These are phyloP conservation scores for Labeo calbasu DNA, from an alignment of 2,797 vertebrate species.

Conservation along the genomic window DNA sequence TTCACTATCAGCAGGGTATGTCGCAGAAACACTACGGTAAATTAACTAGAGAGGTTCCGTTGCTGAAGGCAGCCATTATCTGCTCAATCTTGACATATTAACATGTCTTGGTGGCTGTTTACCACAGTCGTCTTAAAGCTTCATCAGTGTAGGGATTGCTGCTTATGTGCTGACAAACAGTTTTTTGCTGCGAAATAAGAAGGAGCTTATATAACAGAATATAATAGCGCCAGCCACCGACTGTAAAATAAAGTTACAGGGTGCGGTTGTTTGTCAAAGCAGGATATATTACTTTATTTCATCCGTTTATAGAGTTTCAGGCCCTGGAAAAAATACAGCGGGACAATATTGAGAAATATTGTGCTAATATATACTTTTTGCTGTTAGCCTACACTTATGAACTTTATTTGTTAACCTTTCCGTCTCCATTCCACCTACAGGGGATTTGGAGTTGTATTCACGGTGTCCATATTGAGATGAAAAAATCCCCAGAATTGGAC, in stretches of 20 bases:
- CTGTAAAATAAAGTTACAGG: conserved; percentile 33
- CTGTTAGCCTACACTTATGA: conserved; percentile 31
- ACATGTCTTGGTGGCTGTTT: conserved; percentile 28
- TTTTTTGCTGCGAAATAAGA: conserved; percentile 37
- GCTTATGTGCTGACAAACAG: conserved; percentile 30
- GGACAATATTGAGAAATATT: conserved; percentile 46
- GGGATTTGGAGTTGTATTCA: conserved; percentile 99
- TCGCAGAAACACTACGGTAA: conserved; percentile 23
- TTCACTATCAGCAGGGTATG: conserved; percentile 96
- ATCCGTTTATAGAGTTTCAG: conserved; percentile 37
- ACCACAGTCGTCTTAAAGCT: conserved; percentile 16
- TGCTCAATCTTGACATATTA: conserved; percentile 40
- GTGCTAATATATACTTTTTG: conserved; percentile 42
- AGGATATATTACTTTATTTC: conserved; percentile 43
- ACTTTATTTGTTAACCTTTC: conserved; percentile 30
- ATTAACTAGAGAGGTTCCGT: conserved; percentile 38
- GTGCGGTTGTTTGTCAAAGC: conserved; percentile 46
- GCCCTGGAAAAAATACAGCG: background rate
- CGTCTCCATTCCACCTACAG: conserved; percentile 67
- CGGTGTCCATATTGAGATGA: conserved; percentile 96
- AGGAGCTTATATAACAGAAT: conserved; percentile 25
- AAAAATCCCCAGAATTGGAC: conserved; percentile 90
- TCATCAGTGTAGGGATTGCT: conserved; percentile 20
- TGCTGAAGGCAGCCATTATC: conserved; percentile 28
- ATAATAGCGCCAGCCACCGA: background rate